Evolutionary conservation across 2,888 invertebrate species (phyloP), one percentile per base, ranked within the genome.

Genomic region (Ophion obscuratus): DNA sequence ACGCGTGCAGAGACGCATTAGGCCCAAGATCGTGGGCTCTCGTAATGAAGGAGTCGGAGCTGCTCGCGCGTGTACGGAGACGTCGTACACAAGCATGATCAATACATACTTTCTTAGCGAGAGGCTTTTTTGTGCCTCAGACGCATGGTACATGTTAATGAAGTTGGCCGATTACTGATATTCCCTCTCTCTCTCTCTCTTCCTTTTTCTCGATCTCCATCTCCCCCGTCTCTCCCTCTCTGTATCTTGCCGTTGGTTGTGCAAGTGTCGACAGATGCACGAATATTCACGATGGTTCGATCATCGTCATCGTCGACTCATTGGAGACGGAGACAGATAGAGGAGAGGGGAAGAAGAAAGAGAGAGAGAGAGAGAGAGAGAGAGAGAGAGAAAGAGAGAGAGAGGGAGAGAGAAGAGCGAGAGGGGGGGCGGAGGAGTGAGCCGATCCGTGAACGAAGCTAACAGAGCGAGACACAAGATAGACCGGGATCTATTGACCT

Each of bases 401-500:
- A 71, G 66, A 62, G n/a, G 57, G 44, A 79, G 67, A 40, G 83
- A 59, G 64, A 6, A 64, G 70, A 59, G 53, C 3, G 64, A 20
- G 53, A 31, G 59, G 10, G 17, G 24, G 82, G 44, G 70, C 9
- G 71, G 67, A 62, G 57, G n/a, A 64, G 44, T 74, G n/a, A 31
- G 61, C 47, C 11, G 24, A 17, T 47, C n/a, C 24, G n/a, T n/a
- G 53, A 62, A 59, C 27, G 31, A 80, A 75, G 11, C 17, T 47
- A 20, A 71, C 9, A 84, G 62, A 66, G 47, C 9, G 36, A 67
- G 68, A 74, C 81, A 67, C 17, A 73, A 83, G 77, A 66, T 83
- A 87, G 86, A 89, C 62, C 40, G 83, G 83, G 81, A 85, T 90
- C 90, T 89, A 89, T 92, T 91, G 92, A 92, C 91, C 92, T 88